Conservation (phyloP, 2,888 invertebrate genomes). For the Tinea semifulvella region DNA sequence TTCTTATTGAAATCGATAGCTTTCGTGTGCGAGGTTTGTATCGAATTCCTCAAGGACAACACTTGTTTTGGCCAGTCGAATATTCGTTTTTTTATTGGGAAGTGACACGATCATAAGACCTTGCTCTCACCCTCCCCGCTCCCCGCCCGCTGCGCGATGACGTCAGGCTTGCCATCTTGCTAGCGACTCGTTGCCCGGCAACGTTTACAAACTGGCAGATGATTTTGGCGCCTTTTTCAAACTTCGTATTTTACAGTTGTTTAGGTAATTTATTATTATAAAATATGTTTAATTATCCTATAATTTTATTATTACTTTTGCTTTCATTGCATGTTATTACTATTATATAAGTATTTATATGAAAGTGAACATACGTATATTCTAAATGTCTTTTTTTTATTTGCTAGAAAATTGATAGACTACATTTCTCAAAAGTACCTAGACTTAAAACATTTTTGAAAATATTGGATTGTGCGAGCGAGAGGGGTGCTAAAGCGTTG, state of each 20-base stretch:
- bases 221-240: slow-evolving; percentile 8
- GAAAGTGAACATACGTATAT: too few relatives aligned
- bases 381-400: too few relatives aligned
- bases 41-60: slow-evolving; percentile 39
- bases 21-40: slow-evolving; percentile 1
- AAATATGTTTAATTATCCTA: too few relatives aligned
- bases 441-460: too few relatives aligned
- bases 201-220: slow-evolving; percentile 24
- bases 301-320: too few relatives aligned
- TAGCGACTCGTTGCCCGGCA: slow-evolving; percentile 56
- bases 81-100: slow-evolving; percentile 56
- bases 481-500: too few relatives aligned
- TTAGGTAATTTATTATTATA: too few relatives aligned
- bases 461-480: too few relatives aligned
- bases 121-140: slow-evolving; percentile 31
- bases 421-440: too few relatives aligned
- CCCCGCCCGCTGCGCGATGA: slow-evolving; percentile 37
- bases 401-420: too few relatives aligned
- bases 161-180: slow-evolving; percentile 64
- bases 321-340: too few relatives aligned
- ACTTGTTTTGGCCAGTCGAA: slow-evolving; percentile 35
- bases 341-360: too few relatives aligned
- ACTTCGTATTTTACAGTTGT: slow-evolving; percentile 5
- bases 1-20: slow-evolving; percentile 4
- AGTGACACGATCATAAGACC: slow-evolving; percentile 56